These are phyloP conservation scores for Mesorhabditis belari DNA, from an alignment of 2,888 invertebrate genomes.

Conservation along the genomic window DNA sequence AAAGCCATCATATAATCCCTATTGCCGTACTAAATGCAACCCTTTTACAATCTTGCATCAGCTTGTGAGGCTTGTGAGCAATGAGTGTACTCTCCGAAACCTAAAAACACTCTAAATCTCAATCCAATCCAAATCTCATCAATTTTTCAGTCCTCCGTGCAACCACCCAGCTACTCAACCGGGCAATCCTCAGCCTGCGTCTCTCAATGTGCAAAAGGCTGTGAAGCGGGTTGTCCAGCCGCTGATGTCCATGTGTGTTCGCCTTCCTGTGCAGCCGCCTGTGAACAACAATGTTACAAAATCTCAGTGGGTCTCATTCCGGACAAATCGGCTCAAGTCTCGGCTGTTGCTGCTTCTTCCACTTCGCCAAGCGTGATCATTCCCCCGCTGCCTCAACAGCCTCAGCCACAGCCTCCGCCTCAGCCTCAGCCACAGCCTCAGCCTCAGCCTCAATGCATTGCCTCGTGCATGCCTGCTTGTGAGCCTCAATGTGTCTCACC, in stretches of 20 bases:
- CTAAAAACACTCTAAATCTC: background rate
- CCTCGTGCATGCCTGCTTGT: conserved; percentile 30
- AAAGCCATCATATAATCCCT: no score
- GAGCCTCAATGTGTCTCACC: conserved; percentile 14
- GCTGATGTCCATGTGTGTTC: background rate
- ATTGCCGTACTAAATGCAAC: no score
- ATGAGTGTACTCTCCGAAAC: no score
- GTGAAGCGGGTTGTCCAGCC: background rate
- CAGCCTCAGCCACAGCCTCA: background rate
- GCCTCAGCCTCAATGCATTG: conserved; percentile 13
- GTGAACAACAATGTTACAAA: background rate
- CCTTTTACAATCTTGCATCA: no score
- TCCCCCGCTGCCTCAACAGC: background rate
- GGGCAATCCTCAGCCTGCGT: background rate
- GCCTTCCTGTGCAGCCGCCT: background rate
- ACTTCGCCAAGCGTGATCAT: no score
- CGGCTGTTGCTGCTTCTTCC: background rate
- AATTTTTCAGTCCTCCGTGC: background rate
- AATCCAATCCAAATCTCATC: background rate
- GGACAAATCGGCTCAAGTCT: background rate
- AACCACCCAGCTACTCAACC: background rate
- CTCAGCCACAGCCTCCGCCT: background rate
- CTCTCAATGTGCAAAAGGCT: background rate
- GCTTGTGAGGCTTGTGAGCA: no score
- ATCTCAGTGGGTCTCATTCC: background rate